phyloP scores from a whole-genome alignment of 1,140 invertebrate genomes.

The Drosophila carrolli region DNA sequence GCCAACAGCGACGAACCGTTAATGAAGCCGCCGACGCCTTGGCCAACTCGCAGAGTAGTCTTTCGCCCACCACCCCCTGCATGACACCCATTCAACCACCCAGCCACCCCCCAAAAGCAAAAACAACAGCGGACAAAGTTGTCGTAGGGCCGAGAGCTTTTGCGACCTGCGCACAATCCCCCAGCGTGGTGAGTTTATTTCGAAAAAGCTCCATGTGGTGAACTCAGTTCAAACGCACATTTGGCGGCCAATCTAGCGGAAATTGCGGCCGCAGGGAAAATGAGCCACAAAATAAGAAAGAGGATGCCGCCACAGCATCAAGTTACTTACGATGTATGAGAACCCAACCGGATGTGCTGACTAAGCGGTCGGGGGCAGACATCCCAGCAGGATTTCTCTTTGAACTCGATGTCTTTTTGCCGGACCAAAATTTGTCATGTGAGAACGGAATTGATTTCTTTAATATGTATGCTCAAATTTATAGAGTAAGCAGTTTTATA shows the following conservation, averaged over 20 bases:
- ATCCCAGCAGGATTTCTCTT: constrained; percentile 24
- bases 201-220: constrained; percentile 27
- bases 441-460: constrained; percentile 4
- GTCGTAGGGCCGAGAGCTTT: constrained; percentile 45
- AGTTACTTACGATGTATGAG: constrained; percentile 43
- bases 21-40: constrained; percentile 63
- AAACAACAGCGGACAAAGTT: constrained; percentile 25
- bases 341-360: constrained; percentile 38
- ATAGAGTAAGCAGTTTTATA: neutral
- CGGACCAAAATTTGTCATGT: constrained; percentile 11
- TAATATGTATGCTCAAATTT: neutral
- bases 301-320: constrained; percentile 34
- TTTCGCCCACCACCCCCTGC: neutral
- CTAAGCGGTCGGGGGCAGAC: neutral
- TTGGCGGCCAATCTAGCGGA: constrained; percentile 61
- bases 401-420: constrained; percentile 26
- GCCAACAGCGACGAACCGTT: constrained; percentile 68
- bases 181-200: constrained; percentile 20
- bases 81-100: neutral
- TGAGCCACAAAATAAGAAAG: constrained; percentile 22
- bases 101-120: neutral
- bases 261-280: constrained; percentile 39
- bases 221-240: constrained; percentile 33
- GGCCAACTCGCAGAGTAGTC: constrained; percentile 41
- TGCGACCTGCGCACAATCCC: constrained; percentile 20